A percentile compares a stretch with the other conserved stretches of the same genome.
Evolutionary conservation across 2,797 vertebrate genomes (phyloP).

Genomic region (Todus mexicanus): DNA sequence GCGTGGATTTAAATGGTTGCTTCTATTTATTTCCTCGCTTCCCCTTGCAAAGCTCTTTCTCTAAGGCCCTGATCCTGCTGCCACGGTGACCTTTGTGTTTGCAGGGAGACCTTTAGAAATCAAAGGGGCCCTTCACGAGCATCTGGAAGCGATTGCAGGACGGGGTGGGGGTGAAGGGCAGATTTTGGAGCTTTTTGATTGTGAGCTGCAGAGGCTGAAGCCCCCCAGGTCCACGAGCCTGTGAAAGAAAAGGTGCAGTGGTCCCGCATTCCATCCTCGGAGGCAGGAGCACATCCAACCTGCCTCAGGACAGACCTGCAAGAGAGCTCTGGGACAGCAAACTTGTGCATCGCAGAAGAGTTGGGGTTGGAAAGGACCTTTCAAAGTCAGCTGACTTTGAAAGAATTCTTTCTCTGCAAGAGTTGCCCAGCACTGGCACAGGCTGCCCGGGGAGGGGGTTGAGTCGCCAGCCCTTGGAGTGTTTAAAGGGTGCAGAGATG

Average conservation of each 20-base stretch:
- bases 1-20: background rate
- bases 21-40: background rate
- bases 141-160: constrained; percentile 29
- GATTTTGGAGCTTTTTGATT: background rate
- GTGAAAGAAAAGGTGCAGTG: no score
- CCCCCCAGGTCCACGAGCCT: accelerated
- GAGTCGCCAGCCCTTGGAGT: no score
- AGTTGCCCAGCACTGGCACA: no score
- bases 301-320: background rate
- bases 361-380: background rate
- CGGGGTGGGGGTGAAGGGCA: background rate
- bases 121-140: constrained; percentile 43
- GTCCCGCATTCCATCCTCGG: background rate
- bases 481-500: no score
- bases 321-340: accelerated
- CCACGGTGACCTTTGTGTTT: constrained; percentile 44
- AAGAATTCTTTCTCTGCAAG: no score
- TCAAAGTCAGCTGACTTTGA: no score
- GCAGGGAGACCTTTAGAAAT: constrained; percentile 40
- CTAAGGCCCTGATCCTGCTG: background rate
- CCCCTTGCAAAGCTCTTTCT: background rate
- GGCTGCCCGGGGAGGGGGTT: no score
- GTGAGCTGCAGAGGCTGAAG: background rate
- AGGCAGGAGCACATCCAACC: accelerated
- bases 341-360: accelerated